phyloP scores from a whole-genome alignment of 2,113 vertebrate species.

The Danionella cerebrum region DNA sequence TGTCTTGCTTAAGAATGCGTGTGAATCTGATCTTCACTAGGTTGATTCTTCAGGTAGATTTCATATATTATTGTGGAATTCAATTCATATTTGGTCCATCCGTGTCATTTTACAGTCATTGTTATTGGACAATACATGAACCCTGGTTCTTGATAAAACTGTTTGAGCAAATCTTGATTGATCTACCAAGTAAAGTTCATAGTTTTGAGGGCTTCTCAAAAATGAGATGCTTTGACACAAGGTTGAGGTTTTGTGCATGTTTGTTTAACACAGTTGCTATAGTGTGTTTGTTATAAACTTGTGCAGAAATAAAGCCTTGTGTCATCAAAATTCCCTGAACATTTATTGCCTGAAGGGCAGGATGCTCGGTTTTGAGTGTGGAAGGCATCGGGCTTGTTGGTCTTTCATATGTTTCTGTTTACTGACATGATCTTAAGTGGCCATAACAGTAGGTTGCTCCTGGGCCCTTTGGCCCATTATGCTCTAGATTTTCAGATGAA shows the following conservation, averaged over 20 bases:
- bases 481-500: conserved; percentile 38
- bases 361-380: conserved; percentile 12
- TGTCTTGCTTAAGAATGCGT: background rate
- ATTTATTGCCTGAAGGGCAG: background rate
- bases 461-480: conserved; percentile 34
- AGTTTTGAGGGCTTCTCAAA: background rate
- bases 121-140: background rate
- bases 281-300: background rate
- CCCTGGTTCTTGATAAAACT: background rate
- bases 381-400: background rate
- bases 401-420: conserved; percentile 47
- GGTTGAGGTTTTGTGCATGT: background rate
- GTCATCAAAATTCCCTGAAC: background rate
- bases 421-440: conserved; percentile 25
- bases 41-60: background rate
- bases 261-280: background rate
- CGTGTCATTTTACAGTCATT: background rate
- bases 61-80: background rate
- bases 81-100: background rate
- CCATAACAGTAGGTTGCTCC: conserved; percentile 7
- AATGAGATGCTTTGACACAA: background rate
- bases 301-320: background rate
- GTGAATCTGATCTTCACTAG: background rate
- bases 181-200: background rate
- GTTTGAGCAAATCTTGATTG: background rate